Conservation (phyloP, 2,797 vertebrate species). For the Pseudocheirus occidentalis region DNA sequence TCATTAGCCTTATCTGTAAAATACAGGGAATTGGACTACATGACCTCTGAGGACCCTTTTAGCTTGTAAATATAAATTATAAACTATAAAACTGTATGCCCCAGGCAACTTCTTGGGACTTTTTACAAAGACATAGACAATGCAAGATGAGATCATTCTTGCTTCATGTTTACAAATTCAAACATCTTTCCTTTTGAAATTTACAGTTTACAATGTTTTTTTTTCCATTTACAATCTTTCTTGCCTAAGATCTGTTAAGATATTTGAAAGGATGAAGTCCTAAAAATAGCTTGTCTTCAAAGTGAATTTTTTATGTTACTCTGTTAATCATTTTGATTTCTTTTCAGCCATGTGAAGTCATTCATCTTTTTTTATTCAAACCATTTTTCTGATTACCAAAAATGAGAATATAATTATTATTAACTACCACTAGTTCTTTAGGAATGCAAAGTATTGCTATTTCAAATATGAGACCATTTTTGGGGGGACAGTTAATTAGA, state of each 20-base stretch:
- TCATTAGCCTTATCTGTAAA: background rate
- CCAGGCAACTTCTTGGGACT: background rate
- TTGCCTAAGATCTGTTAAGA: slow-evolving; percentile 46
- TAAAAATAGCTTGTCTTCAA: slow-evolving; percentile 68
- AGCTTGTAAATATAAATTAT: background rate
- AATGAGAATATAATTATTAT: slow-evolving; percentile 72
- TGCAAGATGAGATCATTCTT: background rate
- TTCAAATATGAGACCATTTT: slow-evolving; percentile 59
- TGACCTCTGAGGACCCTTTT: background rate
- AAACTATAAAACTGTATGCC: background rate
- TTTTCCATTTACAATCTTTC: slow-evolving; percentile 35
- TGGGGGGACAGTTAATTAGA: slow-evolving; percentile 72
- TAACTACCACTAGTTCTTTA: slow-evolving; percentile 56
- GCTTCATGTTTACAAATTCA: slow-evolving; percentile 50
- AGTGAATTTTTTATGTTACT: slow-evolving; percentile 57
- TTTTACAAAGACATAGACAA: background rate
- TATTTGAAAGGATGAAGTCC: slow-evolving; percentile 56
- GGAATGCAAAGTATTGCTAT: slow-evolving; percentile 56
- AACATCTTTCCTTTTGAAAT: slow-evolving; percentile 40
- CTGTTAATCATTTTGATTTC: slow-evolving; percentile 73
- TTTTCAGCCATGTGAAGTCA: slow-evolving; percentile 61
- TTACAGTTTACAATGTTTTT: slow-evolving; percentile 34
- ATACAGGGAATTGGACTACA: background rate
- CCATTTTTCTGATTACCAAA: slow-evolving; percentile 68
- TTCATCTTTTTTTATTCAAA: slow-evolving; percentile 72